These are phyloP conservation scores for Scartelaos histophorus DNA, from an alignment of 2,113 vertebrate species.

Conservation along the genomic window DNA sequence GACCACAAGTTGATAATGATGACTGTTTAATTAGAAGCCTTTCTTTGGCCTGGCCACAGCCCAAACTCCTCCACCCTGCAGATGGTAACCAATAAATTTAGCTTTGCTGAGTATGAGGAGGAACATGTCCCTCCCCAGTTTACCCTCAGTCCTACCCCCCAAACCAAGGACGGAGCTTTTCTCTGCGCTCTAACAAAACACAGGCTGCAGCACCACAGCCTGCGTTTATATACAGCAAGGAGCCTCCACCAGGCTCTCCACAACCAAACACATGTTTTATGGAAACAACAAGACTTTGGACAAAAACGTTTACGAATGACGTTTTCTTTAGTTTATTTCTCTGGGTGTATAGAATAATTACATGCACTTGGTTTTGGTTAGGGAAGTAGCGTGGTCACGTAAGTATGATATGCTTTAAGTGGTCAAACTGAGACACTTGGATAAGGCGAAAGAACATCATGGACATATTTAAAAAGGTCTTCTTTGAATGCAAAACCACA, in stretches of 20 bases:
- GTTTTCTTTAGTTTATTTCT: slow-evolving; percentile 8
- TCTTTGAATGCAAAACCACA: slow-evolving; percentile 19
- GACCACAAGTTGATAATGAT: slow-evolving; percentile 83
- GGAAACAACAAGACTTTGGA: neutral
- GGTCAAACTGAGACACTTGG: slow-evolving; percentile 32
- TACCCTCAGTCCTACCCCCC: slow-evolving; percentile 69
- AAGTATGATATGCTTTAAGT: slow-evolving; percentile 41
- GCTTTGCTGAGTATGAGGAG: slow-evolving; percentile 71
- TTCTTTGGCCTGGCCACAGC: slow-evolving; percentile 75
- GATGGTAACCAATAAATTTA: slow-evolving; percentile 83
- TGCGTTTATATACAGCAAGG: slow-evolving; percentile 5
- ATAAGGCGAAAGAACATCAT: slow-evolving; percentile 33
- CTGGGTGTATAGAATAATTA: slow-evolving; percentile 22
- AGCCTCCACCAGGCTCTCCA: slow-evolving; percentile 7
- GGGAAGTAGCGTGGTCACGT: slow-evolving; percentile 39
- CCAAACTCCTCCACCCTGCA: slow-evolving; percentile 82
- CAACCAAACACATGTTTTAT: slow-evolving; percentile 2
- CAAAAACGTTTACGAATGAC: neutral
- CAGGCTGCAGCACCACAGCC: slow-evolving; percentile 34
- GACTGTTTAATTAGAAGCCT: slow-evolving; percentile 85
- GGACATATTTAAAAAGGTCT: slow-evolving; percentile 21
- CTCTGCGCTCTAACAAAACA: slow-evolving; percentile 52
- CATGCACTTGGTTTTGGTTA: slow-evolving; percentile 22
- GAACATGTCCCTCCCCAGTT: slow-evolving; percentile 64
- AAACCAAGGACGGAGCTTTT: slow-evolving; percentile 67